A percentile compares a stretch with the other conserved stretches of the same genome.
phyloP scores from a whole-genome alignment of 2,888 invertebrate genomes.

The Agrilus cyanescens region DNA sequence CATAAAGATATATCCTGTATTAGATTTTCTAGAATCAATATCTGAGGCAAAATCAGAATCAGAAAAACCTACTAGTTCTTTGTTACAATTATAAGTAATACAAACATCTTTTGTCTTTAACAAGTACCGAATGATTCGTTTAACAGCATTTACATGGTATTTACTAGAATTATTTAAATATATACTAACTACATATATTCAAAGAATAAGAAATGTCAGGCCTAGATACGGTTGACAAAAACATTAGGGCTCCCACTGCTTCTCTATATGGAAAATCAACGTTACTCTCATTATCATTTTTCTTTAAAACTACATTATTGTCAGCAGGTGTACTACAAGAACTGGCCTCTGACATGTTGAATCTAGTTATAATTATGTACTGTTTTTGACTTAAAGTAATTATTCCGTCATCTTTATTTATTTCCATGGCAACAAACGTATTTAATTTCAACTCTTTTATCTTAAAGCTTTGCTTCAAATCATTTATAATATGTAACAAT shows the following conservation, averaged over 20 bases:
- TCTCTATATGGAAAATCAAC: slow-evolving; percentile 14
- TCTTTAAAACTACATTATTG: slow-evolving; percentile 4
- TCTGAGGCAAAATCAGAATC: slow-evolving; percentile 21
- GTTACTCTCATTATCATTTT: slow-evolving; percentile 1
- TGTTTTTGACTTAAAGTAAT: slow-evolving; percentile 7
- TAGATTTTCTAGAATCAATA: slow-evolving; percentile 16
- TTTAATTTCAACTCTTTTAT: too few relatives aligned
- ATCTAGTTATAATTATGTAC: slow-evolving; percentile 8
- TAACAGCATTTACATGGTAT: slow-evolving; percentile 13
- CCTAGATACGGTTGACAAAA: slow-evolving; percentile 13
- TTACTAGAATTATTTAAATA: slow-evolving; percentile 7
- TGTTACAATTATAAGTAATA: slow-evolving; percentile 11
- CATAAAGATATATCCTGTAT: slow-evolving; percentile 19
- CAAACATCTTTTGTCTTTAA: slow-evolving; percentile 14
- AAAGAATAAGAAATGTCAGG: slow-evolving; percentile 19
- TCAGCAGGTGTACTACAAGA: slow-evolving; percentile 7
- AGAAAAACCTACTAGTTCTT: slow-evolving; percentile 13
- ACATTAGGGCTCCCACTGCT: slow-evolving; percentile 17
- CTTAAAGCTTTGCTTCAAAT: too few relatives aligned
- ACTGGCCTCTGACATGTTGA: slow-evolving; percentile 7
- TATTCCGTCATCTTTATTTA: not conserved
- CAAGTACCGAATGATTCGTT: slow-evolving; percentile 20
- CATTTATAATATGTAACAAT: too few relatives aligned
- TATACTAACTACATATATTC: slow-evolving; percentile 13
- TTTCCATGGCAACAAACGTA: slow-evolving; percentile 10